Percentiles rank a stretch among this genome's conserved stretches.
Conservation (phyloP, 2,797 vertebrate genomes). For the Propithecus perrieri region DNA sequence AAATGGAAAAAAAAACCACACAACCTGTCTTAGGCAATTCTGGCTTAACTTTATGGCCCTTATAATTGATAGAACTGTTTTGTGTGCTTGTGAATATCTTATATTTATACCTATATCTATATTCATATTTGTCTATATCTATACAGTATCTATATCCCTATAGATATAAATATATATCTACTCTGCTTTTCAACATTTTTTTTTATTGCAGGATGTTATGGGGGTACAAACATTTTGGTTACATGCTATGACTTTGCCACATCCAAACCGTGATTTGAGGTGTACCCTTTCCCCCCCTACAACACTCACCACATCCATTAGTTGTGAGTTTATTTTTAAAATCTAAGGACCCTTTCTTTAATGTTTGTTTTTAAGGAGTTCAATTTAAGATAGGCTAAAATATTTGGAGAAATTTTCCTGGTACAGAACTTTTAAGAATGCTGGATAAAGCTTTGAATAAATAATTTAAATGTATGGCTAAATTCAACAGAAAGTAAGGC, state of each 20-base stretch:
- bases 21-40: constrained; percentile 22
- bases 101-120: not conserved
- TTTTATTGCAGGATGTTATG: not conserved
- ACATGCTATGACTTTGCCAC: too few relatives aligned
- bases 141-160: not conserved
- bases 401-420: not conserved
- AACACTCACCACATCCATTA: too few relatives aligned
- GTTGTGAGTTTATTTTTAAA: not conserved
- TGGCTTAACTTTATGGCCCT: not conserved
- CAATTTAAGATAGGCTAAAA: constrained; percentile 1
- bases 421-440: not conserved
- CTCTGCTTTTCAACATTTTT: constrained; percentile 20
- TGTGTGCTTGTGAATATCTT: not conserved
- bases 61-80: not conserved
- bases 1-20: not conserved
- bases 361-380: not conserved
- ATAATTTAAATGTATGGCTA: not conserved
- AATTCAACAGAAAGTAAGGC: not conserved
- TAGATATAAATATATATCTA: not conserved
- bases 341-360: not conserved
- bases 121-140: not conserved
- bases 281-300: too few relatives aligned
- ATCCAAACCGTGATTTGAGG: too few relatives aligned
- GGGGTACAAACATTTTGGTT: too few relatives aligned
- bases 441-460: not conserved